These are phyloP conservation scores for Byasa hedistus DNA, from an alignment of 2,888 invertebrate species.

Conservation along the genomic window DNA sequence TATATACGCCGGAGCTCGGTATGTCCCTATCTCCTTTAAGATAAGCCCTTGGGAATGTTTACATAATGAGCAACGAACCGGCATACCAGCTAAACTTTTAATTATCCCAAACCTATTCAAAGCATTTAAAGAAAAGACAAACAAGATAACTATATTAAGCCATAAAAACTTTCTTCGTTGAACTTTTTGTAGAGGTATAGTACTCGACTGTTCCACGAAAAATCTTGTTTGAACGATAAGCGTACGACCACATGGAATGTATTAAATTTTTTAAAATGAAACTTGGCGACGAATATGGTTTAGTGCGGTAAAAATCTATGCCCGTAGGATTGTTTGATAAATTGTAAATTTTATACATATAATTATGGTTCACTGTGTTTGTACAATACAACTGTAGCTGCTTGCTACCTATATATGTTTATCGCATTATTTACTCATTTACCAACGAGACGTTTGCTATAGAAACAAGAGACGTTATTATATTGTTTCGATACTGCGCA, in stretches of 20 bases:
- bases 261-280: slow-evolving; percentile 1
- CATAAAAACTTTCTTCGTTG: slow-evolving; percentile 26
- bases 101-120: slow-evolving; percentile 43
- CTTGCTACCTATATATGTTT: no score
- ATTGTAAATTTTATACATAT: not conserved
- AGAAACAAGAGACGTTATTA: no score
- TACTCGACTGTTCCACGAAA: slow-evolving; percentile 10
- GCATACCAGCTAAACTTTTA: slow-evolving; percentile 51
- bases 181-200: slow-evolving; percentile 27
- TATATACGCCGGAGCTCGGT: slow-evolving; percentile 57
- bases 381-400: no score
- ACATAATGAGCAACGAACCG: slow-evolving; percentile 67
- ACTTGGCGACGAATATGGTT: slow-evolving; percentile 1
- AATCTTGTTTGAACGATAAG: slow-evolving; percentile 26
- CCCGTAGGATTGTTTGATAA: not conserved
- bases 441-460: no score
- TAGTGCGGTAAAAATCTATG: not conserved
- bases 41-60: slow-evolving; percentile 75
- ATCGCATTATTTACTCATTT: no score
- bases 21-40: slow-evolving; percentile 63
- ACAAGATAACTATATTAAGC: slow-evolving; percentile 33
- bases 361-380: no score
- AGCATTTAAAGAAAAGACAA: slow-evolving; percentile 34
- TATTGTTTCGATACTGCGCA: no score
- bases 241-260: slow-evolving; percentile 3